phyloP scores from a whole-genome alignment of 2,113 vertebrate species.

The Onychorhynchus coronatus region DNA sequence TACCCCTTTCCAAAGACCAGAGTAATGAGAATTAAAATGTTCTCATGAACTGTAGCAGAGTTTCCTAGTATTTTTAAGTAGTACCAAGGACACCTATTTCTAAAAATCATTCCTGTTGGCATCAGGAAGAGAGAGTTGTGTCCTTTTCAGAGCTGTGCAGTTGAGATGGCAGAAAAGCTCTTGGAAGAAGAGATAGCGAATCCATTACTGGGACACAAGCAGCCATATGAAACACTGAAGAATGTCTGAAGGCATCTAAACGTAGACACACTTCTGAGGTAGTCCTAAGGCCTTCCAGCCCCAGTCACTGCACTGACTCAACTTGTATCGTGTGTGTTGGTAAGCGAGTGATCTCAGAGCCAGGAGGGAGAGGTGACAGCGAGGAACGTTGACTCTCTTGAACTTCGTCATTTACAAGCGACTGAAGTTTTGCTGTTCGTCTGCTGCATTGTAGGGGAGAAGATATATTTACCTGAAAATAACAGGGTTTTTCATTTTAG shows the following conservation, averaged over 20 bases:
- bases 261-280: not conserved
- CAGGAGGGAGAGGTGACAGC: not conserved
- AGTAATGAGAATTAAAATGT: not conserved
- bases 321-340: not conserved
- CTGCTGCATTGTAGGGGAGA: not conserved
- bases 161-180: not conserved
- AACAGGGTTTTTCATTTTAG: not conserved
- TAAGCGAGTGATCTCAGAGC: not conserved
- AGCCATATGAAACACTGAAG: not conserved
- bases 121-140: not conserved
- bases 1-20: not conserved
- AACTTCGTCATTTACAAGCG: not conserved
- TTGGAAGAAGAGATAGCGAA: not conserved
- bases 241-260: not conserved
- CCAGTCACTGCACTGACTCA: not conserved
- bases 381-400: not conserved
- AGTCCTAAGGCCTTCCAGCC: not conserved
- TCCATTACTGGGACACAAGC: not conserved
- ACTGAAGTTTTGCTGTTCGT: not conserved
- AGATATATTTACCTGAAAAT: not conserved
- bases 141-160: not conserved
- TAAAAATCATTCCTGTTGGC: not conserved
- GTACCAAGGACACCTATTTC: not conserved
- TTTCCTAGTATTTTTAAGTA: not conserved
- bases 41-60: not conserved